These are phyloP conservation scores for Cantharis flavilabris DNA, from an alignment of 2,888 invertebrate genomes.

Conservation along the genomic window DNA sequence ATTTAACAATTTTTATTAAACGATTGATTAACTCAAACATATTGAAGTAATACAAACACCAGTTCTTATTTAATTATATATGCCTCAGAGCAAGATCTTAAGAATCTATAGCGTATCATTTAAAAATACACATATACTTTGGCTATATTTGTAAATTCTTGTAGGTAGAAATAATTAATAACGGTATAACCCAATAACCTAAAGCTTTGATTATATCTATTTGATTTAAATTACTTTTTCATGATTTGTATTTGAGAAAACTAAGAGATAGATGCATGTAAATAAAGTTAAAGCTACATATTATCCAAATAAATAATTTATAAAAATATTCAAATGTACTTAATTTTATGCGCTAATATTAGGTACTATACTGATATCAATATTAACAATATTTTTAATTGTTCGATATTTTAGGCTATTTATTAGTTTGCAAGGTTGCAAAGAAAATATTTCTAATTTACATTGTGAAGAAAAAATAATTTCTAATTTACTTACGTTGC, in stretches of 20 bases:
- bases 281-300: neutral
- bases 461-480: no score
- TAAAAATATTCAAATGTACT: neutral
- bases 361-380: no score
- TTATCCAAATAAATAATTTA: neutral
- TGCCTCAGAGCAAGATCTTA: neutral
- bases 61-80: neutral
- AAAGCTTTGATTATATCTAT: conserved; percentile 6
- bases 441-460: no score
- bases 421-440: no score
- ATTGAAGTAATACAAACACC: neutral
- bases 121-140: neutral
- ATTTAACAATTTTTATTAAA: neutral
- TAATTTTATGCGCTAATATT: no score
- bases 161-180: conserved; percentile 4
- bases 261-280: neutral
- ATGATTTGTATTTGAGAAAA: neutral
- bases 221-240: conserved; percentile 5
- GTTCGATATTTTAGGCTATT: no score
- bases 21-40: neutral
- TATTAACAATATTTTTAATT: no score
- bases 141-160: conserved; percentile 1
- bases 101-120: neutral
- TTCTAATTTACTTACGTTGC: no score
- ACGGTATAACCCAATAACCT: conserved; percentile 5